phyloP scores from a whole-genome alignment of 2,797 vertebrate genomes.

The Poeciliopsis paucimaculata region DNA sequence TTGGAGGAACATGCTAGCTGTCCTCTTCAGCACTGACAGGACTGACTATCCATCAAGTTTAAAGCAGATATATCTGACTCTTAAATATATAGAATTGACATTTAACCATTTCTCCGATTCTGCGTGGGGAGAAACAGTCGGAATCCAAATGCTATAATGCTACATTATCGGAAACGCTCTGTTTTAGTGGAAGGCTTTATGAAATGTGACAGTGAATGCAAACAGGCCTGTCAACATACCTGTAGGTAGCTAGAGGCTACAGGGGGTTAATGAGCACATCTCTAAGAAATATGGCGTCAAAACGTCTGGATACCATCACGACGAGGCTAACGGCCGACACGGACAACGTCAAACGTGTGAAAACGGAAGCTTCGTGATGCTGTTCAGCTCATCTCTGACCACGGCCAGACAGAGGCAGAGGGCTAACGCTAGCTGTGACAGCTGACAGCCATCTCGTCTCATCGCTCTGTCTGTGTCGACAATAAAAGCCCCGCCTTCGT shows the following conservation, averaged over 20 bases:
- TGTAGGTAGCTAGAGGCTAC: constrained; percentile 25
- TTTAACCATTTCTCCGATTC: not conserved
- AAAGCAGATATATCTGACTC: not conserved
- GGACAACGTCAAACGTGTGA: not conserved
- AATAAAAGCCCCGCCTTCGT: constrained; percentile 14
- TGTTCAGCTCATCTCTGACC: constrained; percentile 8
- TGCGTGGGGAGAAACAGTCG: not conserved
- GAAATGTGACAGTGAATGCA: not conserved
- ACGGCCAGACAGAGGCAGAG: constrained; percentile 7
- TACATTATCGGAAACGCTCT: not conserved
- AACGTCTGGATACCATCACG: not conserved
- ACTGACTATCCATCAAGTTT: not conserved
- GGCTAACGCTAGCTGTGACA: constrained; percentile 64
- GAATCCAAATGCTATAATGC: not conserved
- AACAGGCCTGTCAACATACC: constrained; percentile 46
- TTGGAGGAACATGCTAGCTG: not conserved
- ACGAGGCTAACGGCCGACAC: rapidly evolving
- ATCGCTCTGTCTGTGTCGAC: constrained; percentile 32
- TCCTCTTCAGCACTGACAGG: not conserved
- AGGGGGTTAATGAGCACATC: not conserved
- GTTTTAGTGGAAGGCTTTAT: not conserved
- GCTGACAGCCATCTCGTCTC: constrained; percentile 73
- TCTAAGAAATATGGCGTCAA: not conserved
- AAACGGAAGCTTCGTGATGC: rapidly evolving
- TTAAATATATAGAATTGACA: not conserved